Evolutionary conservation across 2,888 invertebrate species (phyloP).

Genomic region (Auanema sp.): DNA sequence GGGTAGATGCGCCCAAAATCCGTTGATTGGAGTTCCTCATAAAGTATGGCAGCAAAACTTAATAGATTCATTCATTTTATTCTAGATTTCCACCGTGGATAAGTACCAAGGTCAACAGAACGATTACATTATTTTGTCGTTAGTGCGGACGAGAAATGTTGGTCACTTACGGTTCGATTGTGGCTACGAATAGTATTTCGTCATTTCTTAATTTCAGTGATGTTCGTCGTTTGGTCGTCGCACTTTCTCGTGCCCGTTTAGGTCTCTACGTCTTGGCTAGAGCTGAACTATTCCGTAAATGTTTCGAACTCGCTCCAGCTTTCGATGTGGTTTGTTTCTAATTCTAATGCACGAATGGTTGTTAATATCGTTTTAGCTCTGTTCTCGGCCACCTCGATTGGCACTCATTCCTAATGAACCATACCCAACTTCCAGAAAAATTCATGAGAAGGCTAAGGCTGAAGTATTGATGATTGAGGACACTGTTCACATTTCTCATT

Average conservation of each 20-base stretch:
- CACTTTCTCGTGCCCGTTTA: slow-evolving; percentile 93
- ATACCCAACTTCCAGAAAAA: slow-evolving; percentile 74
- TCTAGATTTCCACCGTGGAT: slow-evolving; percentile 81
- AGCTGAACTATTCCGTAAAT: slow-evolving; percentile 88
- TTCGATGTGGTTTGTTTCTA: slow-evolving; percentile 78
- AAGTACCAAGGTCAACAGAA: slow-evolving; percentile 99
- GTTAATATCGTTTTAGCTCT: slow-evolving; percentile 71
- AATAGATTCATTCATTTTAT: slow-evolving; percentile 5
- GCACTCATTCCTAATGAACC: slow-evolving; percentile 80
- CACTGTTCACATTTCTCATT: slow-evolving; percentile 92
- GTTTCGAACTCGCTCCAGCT: slow-evolving; percentile 92
- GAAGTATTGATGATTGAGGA: slow-evolving; percentile 75
- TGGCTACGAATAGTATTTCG: not conserved
- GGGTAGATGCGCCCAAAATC: slow-evolving; percentile 85
- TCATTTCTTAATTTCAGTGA: slow-evolving; percentile 70
- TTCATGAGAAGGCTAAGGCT: slow-evolving; percentile 48
- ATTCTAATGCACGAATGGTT: too few species aligned
- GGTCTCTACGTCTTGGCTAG: slow-evolving; percentile 94
- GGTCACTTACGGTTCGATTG: slow-evolving; percentile 80
- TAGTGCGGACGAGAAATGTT: slow-evolving; percentile 93
- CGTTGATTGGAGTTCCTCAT: slow-evolving; percentile 87
- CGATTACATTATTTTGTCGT: slow-evolving; percentile 91
- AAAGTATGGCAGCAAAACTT: slow-evolving; percentile 71
- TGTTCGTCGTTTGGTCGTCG: slow-evolving; percentile 91
- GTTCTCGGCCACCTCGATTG: slow-evolving; percentile 79